These are phyloP conservation scores for Leptonema lineaticorne DNA, from an alignment of 1,140 invertebrate genomes.

Conservation along the genomic window DNA sequence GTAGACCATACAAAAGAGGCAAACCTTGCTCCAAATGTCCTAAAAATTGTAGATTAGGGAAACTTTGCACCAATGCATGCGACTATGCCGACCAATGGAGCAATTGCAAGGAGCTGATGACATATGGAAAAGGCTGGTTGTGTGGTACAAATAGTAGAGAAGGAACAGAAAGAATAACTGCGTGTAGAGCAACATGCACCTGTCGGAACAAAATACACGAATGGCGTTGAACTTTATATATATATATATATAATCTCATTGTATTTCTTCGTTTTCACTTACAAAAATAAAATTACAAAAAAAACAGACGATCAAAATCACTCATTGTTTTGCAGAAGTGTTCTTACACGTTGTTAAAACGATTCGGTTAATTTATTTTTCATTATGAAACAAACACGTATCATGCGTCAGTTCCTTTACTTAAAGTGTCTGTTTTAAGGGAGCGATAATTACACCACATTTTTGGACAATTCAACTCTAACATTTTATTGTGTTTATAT, in stretches of 20 bases:
- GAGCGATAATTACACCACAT: no score
- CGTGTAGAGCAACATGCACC: slow-evolving; percentile 71
- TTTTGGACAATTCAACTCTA: no score
- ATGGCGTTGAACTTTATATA: slow-evolving; percentile 47
- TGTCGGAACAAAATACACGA: slow-evolving; percentile 58
- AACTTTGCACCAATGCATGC: slow-evolving; percentile 74
- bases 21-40: slow-evolving; percentile 65
- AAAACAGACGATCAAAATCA: no score
- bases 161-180: slow-evolving; percentile 58
- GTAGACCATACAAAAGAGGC: slow-evolving; percentile 68
- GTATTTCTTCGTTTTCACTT: no score
- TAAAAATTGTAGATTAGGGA: slow-evolving; percentile 59
- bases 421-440: no score
- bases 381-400: no score
- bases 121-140: slow-evolving; percentile 62
- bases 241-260: background rate
- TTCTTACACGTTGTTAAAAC: no score
- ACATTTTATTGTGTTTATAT: no score
- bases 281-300: no score
- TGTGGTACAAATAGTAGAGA: slow-evolving; percentile 60
- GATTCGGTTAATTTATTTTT: no score
- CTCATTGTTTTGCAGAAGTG: no score
- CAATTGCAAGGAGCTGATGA: slow-evolving; percentile 68
- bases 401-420: no score
- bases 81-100: slow-evolving; percentile 68